Percentiles rank a stretch among this genome's conserved stretches.
Conservation (phyloP, 2,113 vertebrate genomes). For the Pheucticus melanocephalus region DNA sequence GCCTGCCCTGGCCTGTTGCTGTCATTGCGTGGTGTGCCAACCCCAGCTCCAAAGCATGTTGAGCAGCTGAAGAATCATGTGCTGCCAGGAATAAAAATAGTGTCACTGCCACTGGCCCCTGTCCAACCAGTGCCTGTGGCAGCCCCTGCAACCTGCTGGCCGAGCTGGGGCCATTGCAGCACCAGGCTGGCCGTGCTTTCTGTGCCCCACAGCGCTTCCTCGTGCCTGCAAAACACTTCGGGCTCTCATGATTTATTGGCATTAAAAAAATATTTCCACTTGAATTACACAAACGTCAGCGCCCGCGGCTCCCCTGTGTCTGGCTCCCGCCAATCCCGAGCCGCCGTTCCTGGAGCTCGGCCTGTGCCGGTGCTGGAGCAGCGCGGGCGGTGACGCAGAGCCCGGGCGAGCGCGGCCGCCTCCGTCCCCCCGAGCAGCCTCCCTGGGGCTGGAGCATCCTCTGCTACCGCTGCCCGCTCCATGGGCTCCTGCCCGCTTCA, state of each 20-base stretch:
- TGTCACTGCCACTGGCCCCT: background rate
- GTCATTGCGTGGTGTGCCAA: background rate
- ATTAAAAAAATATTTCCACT: background rate
- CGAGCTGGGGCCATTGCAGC: fast-evolving
- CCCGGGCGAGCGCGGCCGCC: fast-evolving
- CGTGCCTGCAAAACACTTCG: background rate
- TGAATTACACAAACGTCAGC: background rate
- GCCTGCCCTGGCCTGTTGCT: background rate
- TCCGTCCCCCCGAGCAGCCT: fast-evolving
- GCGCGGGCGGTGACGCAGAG: background rate
- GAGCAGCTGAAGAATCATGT: background rate
- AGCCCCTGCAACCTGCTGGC: background rate
- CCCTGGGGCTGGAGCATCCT: background rate
- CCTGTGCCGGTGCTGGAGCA: background rate
- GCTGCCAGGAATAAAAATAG: background rate
- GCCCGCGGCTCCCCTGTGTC: background rate
- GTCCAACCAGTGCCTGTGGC: background rate
- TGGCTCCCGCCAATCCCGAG: background rate
- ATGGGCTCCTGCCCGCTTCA: background rate
- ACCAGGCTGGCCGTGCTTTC: background rate
- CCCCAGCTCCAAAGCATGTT: fast-evolving
- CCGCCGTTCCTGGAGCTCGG: background rate
- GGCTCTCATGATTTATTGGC: background rate
- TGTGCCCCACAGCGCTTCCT: background rate
- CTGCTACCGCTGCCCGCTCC: background rate